Evolutionary conservation across 2,797 vertebrate species (phyloP), one percentile per base, ranked within the genome.

Genomic region (Brachyrhaphis roseni): DNA sequence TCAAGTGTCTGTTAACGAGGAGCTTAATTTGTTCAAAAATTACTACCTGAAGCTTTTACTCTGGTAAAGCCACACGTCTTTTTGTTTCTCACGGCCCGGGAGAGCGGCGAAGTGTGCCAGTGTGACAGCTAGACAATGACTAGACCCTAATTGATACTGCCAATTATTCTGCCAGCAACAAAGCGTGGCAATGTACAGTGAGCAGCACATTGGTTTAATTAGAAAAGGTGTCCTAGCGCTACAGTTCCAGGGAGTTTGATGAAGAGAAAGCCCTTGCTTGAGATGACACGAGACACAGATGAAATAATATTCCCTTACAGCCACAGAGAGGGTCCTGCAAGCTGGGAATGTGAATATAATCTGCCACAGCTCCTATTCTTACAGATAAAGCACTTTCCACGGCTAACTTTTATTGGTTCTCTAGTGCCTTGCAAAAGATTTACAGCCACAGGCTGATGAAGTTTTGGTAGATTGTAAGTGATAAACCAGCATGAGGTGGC

Each of bases 71-170:
- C 49, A 45, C 49, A 81, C 45, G 45, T 77, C 72, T 64, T 82
- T 87, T 84, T 51, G 49, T 72, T 82, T 82, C 77, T 83, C 45
- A 46, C 18, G 28, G 34, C 73, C 75, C 55, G 31, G 55, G 76
- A 72, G 78, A 76, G 77, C 34, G 41, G 57, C 72, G 75, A 47
- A 84, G 85, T 62, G 75, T 78, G 80, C 71, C 76, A 80, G 80
- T 66, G 82, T 64, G 83, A 87, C 81, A 59, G 79, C 84, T 73
- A 91, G 89, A 87, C 84, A 81, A 79, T 90, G 87, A 92, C 88
- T 88, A 91, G 88, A 84, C 82, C 74, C 85, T 93, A 94, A 93
- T 93, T 91, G 88, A 95, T 93, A 86, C 85, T n/a, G 74, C 90
- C 93, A 94, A 92, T 95, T 94, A 94, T 87, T 86, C 91, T 82